A percentile compares a stretch with the other conserved stretches of the same genome.
phyloP scores from a whole-genome alignment of 2,888 invertebrate genomes.

The Mythimna ferrago region DNA sequence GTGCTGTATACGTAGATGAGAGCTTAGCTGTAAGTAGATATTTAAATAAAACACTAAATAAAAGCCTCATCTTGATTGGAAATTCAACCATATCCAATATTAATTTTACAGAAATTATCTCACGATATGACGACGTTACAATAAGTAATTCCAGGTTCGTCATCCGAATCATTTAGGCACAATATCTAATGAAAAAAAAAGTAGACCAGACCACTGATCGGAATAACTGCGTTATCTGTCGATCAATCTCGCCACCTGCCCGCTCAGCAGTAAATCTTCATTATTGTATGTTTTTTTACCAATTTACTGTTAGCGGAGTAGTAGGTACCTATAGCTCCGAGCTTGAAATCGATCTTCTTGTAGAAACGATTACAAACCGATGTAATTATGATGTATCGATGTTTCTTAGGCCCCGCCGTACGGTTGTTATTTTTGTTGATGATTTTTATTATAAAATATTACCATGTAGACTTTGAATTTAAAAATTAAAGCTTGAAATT shows the following conservation, averaged over 20 bases:
- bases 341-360: slow-evolving; percentile 66
- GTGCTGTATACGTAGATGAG: too few species aligned
- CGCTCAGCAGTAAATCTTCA: slow-evolving; percentile 83
- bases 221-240: slow-evolving; percentile 78
- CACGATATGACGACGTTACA: slow-evolving; percentile 22
- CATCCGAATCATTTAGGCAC: slow-evolving; percentile 58
- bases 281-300: slow-evolving; percentile 82
- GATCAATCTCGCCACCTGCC: slow-evolving; percentile 82
- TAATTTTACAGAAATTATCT: slow-evolving; percentile 7
- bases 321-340: slow-evolving; percentile 58
- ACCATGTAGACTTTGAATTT: slow-evolving; percentile 29
- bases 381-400: slow-evolving; percentile 69
- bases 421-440: slow-evolving; percentile 51
- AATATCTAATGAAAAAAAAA: slow-evolving; percentile 64
- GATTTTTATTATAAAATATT: slow-evolving; percentile 61
- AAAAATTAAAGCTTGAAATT: slow-evolving; percentile 23
- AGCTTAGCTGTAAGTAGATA: not conserved
- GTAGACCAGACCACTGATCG: slow-evolving; percentile 74
- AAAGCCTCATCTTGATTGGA: not conserved
- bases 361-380: slow-evolving; percentile 68
- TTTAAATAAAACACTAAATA: not conserved
- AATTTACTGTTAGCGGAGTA: slow-evolving; percentile 79
- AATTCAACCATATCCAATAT: slow-evolving; percentile 3
- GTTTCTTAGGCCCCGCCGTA: slow-evolving; percentile 58
- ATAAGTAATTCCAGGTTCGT: slow-evolving; percentile 40